Conservation (phyloP, 2,888 invertebrate species). For the Xylota segnis region DNA sequence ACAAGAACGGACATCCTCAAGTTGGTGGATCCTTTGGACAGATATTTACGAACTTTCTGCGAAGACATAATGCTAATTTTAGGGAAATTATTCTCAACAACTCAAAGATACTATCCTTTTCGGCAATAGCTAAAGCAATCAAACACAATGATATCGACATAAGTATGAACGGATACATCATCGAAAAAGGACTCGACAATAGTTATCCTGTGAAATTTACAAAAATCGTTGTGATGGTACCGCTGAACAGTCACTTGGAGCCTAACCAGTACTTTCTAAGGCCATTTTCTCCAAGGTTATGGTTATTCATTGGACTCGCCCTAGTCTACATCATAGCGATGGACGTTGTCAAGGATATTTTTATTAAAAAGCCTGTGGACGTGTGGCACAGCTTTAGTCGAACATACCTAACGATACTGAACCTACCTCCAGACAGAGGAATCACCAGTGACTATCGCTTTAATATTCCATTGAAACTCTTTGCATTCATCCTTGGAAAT, state of each 20-base stretch:
- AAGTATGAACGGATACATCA: constrained; percentile 42
- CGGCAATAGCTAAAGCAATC: neutral
- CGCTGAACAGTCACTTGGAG: neutral
- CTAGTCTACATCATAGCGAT: constrained; percentile 47
- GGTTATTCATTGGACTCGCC: constrained; percentile 44
- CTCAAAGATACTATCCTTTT: neutral
- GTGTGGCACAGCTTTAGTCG: constrained; percentile 44
- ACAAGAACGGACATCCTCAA: neutral
- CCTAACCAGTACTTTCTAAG: neutral
- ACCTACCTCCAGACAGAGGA: neutral
- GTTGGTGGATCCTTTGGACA: constrained; percentile 36
- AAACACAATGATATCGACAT: neutral
- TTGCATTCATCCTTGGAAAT: constrained; percentile 44
- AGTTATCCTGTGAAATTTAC: constrained; percentile 31
- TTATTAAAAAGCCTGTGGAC: neutral
- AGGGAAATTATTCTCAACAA: constrained; percentile 5
- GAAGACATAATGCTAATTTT: constrained; percentile 44
- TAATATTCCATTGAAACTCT: constrained; percentile 22
- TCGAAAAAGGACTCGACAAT: neutral
- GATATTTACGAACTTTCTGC: constrained; percentile 14
- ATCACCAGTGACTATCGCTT: constrained; percentile 32
- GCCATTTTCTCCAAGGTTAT: constrained; percentile 13
- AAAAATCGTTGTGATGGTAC: neutral
- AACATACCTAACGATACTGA: constrained; percentile 27
- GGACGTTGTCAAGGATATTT: constrained; percentile 21